Evolutionary conservation across 2,113 vertebrate species (phyloP).

Genomic region (Oceanodroma tethys): DNA sequence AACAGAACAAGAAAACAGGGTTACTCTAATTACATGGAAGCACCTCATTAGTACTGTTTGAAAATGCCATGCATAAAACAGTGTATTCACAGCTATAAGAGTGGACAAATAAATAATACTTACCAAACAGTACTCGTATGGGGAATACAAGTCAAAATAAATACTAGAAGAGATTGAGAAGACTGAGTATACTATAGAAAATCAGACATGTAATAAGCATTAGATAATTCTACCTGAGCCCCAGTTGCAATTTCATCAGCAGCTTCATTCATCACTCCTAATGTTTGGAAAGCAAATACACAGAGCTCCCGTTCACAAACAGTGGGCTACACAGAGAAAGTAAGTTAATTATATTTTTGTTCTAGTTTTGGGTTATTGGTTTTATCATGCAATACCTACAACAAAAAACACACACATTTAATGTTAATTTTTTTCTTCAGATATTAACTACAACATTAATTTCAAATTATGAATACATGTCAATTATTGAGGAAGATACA

Average conservation of each 20-base stretch:
- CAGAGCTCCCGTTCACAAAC: slow-evolving; percentile 90
- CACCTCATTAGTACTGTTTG: background rate
- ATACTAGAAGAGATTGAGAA: too few relatives aligned
- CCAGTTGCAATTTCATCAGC: slow-evolving; percentile 93
- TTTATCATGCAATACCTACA: background rate
- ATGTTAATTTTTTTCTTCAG: background rate
- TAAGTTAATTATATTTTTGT: background rate
- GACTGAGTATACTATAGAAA: background rate
- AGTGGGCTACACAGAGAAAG: slow-evolving; percentile 75
- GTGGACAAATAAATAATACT: background rate
- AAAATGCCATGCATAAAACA: background rate
- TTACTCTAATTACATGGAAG: slow-evolving; percentile 26
- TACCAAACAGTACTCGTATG: background rate
- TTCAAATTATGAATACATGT: background rate
- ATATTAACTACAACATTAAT: background rate
- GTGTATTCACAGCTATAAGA: background rate
- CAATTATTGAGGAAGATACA: background rate
- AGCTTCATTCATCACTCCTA: slow-evolving; percentile 92
- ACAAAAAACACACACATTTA: background rate
- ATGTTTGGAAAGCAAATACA: slow-evolving; percentile 91
- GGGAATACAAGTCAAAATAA: background rate
- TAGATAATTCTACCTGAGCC: slow-evolving; percentile 79
- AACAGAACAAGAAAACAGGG: background rate
- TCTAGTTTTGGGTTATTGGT: background rate
- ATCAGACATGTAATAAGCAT: background rate